Base-by-base conservation (phyloP, 1,140 invertebrate species). In the Phortica variegata region DNA sequence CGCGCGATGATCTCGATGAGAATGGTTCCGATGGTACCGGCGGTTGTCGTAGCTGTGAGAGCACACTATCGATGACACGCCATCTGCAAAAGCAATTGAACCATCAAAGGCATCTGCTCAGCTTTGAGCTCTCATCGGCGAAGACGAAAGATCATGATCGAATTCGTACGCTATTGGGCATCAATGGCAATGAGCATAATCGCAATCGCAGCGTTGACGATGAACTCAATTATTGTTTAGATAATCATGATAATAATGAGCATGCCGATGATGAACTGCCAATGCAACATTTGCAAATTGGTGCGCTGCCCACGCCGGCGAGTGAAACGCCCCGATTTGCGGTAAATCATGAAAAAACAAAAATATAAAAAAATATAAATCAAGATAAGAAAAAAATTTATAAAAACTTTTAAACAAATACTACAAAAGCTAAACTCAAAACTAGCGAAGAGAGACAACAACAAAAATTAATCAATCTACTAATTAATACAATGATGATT, bases 61-160 rank as follows among this genome's bases (percentile, higher is more conserved):
- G 68, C 56, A 66, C 63, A 19, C 49, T 71, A 38, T 70, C 70
- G 21, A 76, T 76, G 74, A 74, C 69, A 43, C 74, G 72, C 43
- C 69, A 76, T 34, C 60, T 76, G 61, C 71, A 76, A 63, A 71
- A 72, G 51, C 74, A 76, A 71, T 62, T 76, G 44, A 76, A 76
- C 45, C 66, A 75, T 52, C 74, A 76, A 52, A 65, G 72, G 56
- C 65, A 74, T 51, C 55, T 76, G 58, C 63, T 76, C 51, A 73
- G 72, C 58, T 70, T 75, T 40, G 74, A 76, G 59, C 61, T 76
- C 42, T 61, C 71, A 49, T 56, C 73, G 56, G 63, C 65, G 26
- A 71, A 68, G 54, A 65, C 69, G 47, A 66, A 69, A 63, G 69
- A 73, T 65, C 63, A 75, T 61, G 65, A 75, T 65, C 73, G 68